Evolutionary conservation across 2,113 vertebrate genomes (phyloP), one percentile per base, ranked within the genome.

Genomic region (Corvus hawaiiensis): DNA sequence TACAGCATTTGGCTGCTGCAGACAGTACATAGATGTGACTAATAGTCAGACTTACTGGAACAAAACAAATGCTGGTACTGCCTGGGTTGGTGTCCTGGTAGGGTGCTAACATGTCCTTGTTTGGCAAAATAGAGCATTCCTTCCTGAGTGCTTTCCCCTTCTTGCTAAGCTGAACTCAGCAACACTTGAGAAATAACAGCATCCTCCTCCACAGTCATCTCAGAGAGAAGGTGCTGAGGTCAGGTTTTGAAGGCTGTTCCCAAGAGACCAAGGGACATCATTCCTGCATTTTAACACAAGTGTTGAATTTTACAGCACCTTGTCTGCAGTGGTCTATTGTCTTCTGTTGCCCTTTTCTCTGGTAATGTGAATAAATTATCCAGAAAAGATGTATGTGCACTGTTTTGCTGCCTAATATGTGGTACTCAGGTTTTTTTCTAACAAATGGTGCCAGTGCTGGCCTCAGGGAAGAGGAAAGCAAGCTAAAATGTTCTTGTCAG

Each of bases 11-110:
- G 49, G 61, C 66, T 69, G 62, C 76, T 84, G 63, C 39, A n/a
- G 26, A 61, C 4, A 2, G 37, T 43, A 13, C 68, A 48, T 71
- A 72, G 82, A 87, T 62, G 87, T 63, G 72, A 84, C 73, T 79
- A 90, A 86, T 91, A 93, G 72, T 71, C 54, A 59, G 90, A 55
- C 68, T 81, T 71, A 69, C 67, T 86, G 90, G 92, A 87, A 82
- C 32, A 78, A 71, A 89, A 39, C 32, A 88, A 84, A n/a, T 3
- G 35, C 76, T 89, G 74, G 52, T 67, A 24, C 69, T 54, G 62
- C 63, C 56, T 1, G 20, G 21, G 22, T 41, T 76, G 74, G 33
- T 76, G 72, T 84, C 84, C 59, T 0, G 4, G 66, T 61, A 83
- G 72, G 44, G 46, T 64, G 51, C 87, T 89, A 56, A 24, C 21